Evolutionary conservation across 1,140 invertebrate species (phyloP), one percentile per base, ranked within the genome.

Genomic region (Eupristina koningsbergeri): DNA sequence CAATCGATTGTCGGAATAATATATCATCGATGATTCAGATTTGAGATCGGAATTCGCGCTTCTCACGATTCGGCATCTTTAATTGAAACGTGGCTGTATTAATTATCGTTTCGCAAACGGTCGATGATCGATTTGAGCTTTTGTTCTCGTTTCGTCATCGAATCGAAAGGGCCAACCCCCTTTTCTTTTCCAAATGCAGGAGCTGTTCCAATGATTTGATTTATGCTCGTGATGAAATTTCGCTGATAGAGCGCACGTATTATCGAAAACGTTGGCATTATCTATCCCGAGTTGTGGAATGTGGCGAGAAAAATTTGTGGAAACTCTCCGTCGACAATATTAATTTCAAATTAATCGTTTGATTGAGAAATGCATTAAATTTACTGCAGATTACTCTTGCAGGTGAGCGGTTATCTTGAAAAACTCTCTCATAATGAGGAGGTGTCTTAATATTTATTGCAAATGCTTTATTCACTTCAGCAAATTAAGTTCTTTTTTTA

Each of bases 161-260:
- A 41, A 0, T 71, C 67, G 19, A 0, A 13, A 29, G 26, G 9
- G 13, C 41, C 67, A 22, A 19, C 26, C 22, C 67, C 2, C 58
- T 22, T 6, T 9, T 13, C 34, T 31, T n/a, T 74, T 6, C 36
- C 36, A 19, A 71, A 71, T 13, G 5, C 7, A 26, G 36, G 19
- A 41, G 67, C 36, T n/a, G 67, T n/a, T 71, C 22, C 39, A 41
- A 36, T 71, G 41, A 71, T 71, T 71, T 41, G 36, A 71, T 71
- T 71, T 71, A 71, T 8, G 67, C 22, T 17, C 11, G 0, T 41
- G 67, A 71, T 71, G 67, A 71, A 71, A 71, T n/a, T 13, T 22
- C 67, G 36, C n/a, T 71, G 36, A 1, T 6, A 71, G 39, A 41
- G 3, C 31, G 67, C 1, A 5, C 41, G 41, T 11, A n/a, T n/a